Conservation (phyloP, 2,797 vertebrate genomes). For the Lutjanus campechanus region DNA sequence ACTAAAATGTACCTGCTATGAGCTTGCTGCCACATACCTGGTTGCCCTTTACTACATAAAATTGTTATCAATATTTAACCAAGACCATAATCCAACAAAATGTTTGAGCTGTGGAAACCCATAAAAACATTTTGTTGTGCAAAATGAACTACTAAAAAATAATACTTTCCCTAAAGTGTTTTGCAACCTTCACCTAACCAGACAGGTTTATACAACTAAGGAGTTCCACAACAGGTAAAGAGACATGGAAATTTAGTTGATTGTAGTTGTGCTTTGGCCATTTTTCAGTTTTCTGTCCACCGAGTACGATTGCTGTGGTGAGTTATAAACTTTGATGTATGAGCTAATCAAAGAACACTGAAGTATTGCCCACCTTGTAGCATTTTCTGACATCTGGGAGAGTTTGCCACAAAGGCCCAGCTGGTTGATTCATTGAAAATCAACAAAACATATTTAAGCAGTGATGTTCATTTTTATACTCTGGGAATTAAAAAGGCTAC, state of each 20-base stretch:
- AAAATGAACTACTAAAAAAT: no score
- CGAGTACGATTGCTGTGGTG: conserved; percentile 35
- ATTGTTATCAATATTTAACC: neutral
- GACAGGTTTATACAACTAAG: conserved; percentile 3
- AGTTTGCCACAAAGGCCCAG: conserved; percentile 49
- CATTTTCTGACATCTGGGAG: conserved; percentile 56
- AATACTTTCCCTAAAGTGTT: neutral
- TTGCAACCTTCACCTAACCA: conserved; percentile 14
- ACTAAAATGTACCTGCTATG: neutral
- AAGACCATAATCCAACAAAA: neutral
- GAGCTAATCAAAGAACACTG: conserved; percentile 57
- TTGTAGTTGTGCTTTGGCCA: conserved; percentile 39
- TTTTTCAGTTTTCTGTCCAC: conserved; percentile 48
- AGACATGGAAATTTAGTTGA: conserved; percentile 23
- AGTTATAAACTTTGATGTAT: conserved; percentile 64
- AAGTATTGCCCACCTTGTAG: conserved; percentile 52
- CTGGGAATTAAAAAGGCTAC: conserved; percentile 3
- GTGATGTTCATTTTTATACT: conserved; percentile 29
- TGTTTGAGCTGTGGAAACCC: no score
- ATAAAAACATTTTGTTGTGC: no score
- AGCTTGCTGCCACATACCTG: neutral
- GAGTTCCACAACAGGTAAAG: conserved; percentile 25
- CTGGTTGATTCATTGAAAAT: conserved; percentile 70
- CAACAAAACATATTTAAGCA: conserved; percentile 59
- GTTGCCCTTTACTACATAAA: neutral